Conservation (phyloP, 2,113 vertebrate species). For the Baryphthengus martii region DNA sequence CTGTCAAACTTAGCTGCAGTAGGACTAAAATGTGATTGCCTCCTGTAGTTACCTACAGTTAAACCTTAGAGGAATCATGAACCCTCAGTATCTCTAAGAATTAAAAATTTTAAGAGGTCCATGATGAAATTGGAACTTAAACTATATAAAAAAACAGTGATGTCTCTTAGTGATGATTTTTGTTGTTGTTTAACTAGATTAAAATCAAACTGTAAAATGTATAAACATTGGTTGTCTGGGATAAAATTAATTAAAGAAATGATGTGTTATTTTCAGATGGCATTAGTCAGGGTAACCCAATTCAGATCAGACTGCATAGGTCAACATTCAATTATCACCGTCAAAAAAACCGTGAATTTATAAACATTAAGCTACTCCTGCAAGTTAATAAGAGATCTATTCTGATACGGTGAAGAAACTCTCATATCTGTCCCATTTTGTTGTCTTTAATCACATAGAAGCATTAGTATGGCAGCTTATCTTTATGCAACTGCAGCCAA, state of each 20-base stretch:
- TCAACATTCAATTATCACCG: background rate
- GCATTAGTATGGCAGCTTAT: background rate
- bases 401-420: background rate
- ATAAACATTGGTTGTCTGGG: background rate
- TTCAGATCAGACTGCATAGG: background rate
- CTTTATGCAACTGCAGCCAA: background rate
- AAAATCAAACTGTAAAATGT: background rate
- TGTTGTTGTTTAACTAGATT: background rate
- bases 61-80: background rate
- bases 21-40: background rate
- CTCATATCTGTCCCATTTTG: background rate
- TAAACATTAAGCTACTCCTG: background rate
- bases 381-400: background rate
- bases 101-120: background rate
- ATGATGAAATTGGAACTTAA: background rate
- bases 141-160: background rate
- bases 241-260: background rate
- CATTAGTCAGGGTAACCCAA: background rate
- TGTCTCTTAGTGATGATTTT: background rate
- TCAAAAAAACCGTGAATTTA: background rate
- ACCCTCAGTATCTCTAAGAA: background rate
- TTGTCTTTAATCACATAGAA: background rate
- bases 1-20: background rate
- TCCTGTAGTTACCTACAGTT: background rate
- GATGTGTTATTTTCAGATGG: background rate